These are phyloP conservation scores for Petromus typicus DNA, from an alignment of 2,113 vertebrate species.

Conservation along the genomic window DNA sequence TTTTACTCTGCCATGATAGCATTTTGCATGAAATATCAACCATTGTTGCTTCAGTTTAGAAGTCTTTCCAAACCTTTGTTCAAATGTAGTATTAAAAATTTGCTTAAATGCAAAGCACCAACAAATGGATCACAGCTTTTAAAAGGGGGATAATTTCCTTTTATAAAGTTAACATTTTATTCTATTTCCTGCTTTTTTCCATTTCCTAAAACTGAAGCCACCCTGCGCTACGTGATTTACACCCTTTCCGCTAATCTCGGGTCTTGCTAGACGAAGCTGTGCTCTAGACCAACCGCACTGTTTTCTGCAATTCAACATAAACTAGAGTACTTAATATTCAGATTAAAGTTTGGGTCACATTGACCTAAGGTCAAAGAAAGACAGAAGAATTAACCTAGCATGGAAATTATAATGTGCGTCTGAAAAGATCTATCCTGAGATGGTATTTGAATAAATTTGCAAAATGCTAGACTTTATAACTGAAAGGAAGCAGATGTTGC, in stretches of 20 bases:
- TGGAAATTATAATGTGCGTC: background rate
- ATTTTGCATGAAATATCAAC: conserved; percentile 32
- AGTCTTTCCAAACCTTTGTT: background rate
- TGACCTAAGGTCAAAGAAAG: background rate
- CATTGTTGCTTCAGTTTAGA: background rate
- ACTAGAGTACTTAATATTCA: background rate
- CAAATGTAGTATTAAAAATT: conserved; percentile 25
- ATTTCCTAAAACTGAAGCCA: background rate
- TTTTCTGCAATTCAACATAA: background rate
- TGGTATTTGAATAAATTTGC: background rate
- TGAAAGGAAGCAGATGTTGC: background rate
- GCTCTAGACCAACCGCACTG: background rate
- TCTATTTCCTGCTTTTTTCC: background rate
- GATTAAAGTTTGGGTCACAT: background rate
- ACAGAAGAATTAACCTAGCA: background rate
- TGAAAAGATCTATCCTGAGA: background rate
- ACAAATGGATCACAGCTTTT: background rate
- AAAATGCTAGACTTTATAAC: background rate
- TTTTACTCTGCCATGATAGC: conserved; percentile 43
- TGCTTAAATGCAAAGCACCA: background rate
- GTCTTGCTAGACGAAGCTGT: background rate
- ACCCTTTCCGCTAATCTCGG: background rate
- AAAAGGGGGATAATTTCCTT: background rate
- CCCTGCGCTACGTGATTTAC: background rate
- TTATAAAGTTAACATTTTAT: conserved; percentile 19